Conservation (phyloP, 2,113 vertebrate genomes). For the Aleadryas rufinucha region DNA sequence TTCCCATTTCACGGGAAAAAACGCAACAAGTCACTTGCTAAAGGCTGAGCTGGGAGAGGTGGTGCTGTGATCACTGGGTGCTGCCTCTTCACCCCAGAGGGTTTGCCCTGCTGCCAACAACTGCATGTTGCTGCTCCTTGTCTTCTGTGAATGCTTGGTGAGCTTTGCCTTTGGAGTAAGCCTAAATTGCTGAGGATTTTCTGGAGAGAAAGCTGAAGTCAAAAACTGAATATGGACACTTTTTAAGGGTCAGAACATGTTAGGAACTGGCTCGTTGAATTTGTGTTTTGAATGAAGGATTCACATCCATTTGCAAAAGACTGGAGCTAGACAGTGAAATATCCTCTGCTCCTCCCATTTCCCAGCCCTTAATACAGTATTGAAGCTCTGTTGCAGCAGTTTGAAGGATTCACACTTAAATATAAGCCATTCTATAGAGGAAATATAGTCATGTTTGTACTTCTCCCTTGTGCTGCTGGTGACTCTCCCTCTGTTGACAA, state of each 20-base stretch:
- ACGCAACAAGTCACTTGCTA: background rate
- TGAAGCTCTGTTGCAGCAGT: background rate
- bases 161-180: background rate
- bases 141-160: background rate
- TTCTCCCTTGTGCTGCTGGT: background rate
- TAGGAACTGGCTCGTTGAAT: background rate
- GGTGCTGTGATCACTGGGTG: background rate
- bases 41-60: background rate
- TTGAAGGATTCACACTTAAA: background rate
- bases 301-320: background rate
- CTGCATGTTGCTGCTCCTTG: background rate
- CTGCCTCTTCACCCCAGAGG: background rate
- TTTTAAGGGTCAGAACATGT: background rate
- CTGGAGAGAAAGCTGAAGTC: background rate
- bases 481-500: background rate
- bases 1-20: background rate
- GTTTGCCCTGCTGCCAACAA: background rate
- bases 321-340: background rate
- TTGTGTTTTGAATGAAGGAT: background rate
- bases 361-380: background rate
- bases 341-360: background rate
- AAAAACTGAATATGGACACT: background rate
- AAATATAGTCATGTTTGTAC: background rate
- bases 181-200: background rate
- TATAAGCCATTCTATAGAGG: background rate